Evolutionary conservation across 2,113 vertebrate genomes (phyloP).

Genomic region (Cervus canadensis): DNA sequence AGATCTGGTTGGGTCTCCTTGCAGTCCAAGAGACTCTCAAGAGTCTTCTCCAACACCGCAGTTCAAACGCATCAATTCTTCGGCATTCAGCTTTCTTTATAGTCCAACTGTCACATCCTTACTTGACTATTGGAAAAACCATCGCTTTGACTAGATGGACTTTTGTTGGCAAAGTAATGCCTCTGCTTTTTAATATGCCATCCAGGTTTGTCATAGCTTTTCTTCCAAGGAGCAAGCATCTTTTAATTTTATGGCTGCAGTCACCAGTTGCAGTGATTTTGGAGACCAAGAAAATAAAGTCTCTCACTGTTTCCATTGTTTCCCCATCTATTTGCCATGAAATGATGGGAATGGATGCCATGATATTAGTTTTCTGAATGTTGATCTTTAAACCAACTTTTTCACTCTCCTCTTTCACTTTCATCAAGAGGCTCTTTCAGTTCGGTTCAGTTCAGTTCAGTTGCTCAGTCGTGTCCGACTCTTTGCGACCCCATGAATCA

Average conservation of each 20-base stretch:
- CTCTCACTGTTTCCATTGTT: background rate
- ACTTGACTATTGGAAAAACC: background rate
- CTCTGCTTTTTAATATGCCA: background rate
- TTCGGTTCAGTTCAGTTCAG: too few relatives aligned
- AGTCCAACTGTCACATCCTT: background rate
- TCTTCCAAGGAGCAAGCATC: background rate
- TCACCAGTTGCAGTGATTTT: background rate
- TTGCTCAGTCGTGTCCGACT: too few relatives aligned
- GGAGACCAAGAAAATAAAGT: background rate
- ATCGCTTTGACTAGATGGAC: accelerated
- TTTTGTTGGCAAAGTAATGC: background rate
- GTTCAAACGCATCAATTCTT: background rate
- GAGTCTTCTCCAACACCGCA: background rate
- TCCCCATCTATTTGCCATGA: background rate
- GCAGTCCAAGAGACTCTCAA: background rate
- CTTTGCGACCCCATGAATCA: too few relatives aligned
- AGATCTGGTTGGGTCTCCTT: background rate
- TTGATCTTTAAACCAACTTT: background rate
- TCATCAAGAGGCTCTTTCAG: background rate
- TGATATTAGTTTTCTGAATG: background rate
- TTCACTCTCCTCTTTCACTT: background rate
- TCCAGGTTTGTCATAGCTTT: background rate
- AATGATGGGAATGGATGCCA: background rate
- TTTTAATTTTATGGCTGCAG: background rate
- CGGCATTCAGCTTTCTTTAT: accelerated